Evolutionary conservation across 2,888 invertebrate species (phyloP), one percentile per base, ranked within the genome.

Genomic region (Campoletis raptor): DNA sequence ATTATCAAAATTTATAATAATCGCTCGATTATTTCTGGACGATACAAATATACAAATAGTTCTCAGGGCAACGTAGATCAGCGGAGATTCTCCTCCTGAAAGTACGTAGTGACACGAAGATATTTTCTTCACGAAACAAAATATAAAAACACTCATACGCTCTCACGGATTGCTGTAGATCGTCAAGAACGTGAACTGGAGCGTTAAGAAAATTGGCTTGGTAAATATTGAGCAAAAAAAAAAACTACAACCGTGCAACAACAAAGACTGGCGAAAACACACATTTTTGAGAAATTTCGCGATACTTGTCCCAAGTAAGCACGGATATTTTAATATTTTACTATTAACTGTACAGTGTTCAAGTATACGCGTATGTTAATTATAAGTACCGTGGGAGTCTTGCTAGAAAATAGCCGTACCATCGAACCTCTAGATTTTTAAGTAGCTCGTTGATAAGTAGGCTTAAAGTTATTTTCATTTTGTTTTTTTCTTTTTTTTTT

Each of bases 1-100:
- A 61, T 2, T 7, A 10, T 3, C 24, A 21, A 52, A 48, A 24
- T 42, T 54, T 15, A 66, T 8, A 42, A 66, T 64, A 48, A 42
- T 69, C 37, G 66, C 37, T 30, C 12, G 42, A 79, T 48, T 70
- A 78, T 24, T 18, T 24, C 40, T 7, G 30, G 21, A 15, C 18
- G 0, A 73, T 45, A 69, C 45, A 18, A 78, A 84, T 84, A 84
- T 83, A 86, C 78, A 86, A 84, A 86, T 81, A 74, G 77, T 81
- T 86, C 83, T 88, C 87, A 88, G 87, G 86, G 83, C 81, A 86
- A 88, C 69, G 76, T 85, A 80, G 81, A 74, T 64, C 30, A 54
- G 30, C 74, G 74, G 40, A 57, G 42, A 30, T 64, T 4, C 40
- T 67, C 57, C 54, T 79, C 24, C 30, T 24, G 76, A 64, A 66